phyloP scores from a whole-genome alignment of 2,888 invertebrate species.

The Saturnia pavonia region DNA sequence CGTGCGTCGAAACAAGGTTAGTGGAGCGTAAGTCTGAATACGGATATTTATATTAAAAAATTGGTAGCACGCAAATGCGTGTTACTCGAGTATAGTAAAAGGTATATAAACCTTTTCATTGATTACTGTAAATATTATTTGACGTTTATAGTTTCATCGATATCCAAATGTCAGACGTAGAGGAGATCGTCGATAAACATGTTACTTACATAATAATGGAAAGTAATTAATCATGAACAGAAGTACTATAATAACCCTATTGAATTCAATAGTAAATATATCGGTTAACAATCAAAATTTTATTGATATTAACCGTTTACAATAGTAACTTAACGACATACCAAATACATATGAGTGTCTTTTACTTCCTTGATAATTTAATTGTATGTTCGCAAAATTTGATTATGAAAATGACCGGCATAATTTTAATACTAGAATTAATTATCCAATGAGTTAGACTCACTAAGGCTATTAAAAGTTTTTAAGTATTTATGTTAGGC shows the following conservation, averaged over 20 bases:
- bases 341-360: too few relatives aligned
- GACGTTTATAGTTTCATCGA: not conserved
- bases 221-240: not conserved
- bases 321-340: not conserved
- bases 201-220: not conserved
- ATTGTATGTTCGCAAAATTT: too few relatives aligned
- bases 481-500: too few relatives aligned
- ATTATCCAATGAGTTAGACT: too few relatives aligned
- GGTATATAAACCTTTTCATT: conserved; percentile 15
- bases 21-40: conserved; percentile 71
- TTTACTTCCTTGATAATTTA: too few relatives aligned
- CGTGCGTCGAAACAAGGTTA: conserved; percentile 57
- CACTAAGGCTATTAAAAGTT: too few relatives aligned
- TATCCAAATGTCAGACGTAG: not conserved
- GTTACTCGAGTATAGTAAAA: conserved; percentile 38
- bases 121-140: conserved; percentile 19
- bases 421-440: too few relatives aligned
- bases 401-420: too few relatives aligned
- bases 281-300: not conserved
- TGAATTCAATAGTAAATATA: not conserved
- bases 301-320: not conserved
- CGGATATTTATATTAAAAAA: conserved; percentile 58
- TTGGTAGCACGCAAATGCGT: conserved; percentile 67
- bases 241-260: not conserved
- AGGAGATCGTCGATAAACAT: not conserved